Conservation (phyloP, 2,888 invertebrate species). For the Cistogaster globosa region DNA sequence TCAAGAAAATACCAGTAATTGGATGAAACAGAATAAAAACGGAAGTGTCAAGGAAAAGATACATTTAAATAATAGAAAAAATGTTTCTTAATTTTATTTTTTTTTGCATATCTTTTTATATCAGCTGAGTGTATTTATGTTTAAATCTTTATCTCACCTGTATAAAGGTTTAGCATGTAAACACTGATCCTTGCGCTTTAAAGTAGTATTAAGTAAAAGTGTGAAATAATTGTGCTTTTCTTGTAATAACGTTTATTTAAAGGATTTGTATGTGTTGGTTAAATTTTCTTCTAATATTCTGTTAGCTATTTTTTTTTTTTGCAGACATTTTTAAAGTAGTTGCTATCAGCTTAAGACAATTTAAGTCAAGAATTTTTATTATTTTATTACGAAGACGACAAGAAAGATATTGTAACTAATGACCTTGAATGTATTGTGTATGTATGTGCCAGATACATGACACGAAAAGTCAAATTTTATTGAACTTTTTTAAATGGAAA, state of each 20-base stretch:
- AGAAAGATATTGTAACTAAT: constrained; percentile 10
- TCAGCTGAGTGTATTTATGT: constrained; percentile 2
- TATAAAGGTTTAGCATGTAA: not conserved
- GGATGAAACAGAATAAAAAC: constrained; percentile 27
- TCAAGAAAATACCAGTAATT: constrained; percentile 21
- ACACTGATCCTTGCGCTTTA: not conserved
- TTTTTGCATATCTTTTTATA: constrained; percentile 1
- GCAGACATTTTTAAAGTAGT: constrained; percentile 10
- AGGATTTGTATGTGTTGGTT: constrained; percentile 58
- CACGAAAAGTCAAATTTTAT: not conserved
- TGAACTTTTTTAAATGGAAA: not conserved
- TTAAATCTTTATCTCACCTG: constrained; percentile 44
- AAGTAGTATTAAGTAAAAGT: not conserved
- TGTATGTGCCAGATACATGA: not conserved
- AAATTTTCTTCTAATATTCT: constrained; percentile 8
- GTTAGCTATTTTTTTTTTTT: not conserved
- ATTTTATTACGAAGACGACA: not conserved
- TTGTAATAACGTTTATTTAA: constrained; percentile 40
- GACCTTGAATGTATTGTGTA: constrained; percentile 30
- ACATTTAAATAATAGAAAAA: constrained; percentile 32
- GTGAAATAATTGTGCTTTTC: not conserved
- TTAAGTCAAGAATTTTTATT: constrained; percentile 8
- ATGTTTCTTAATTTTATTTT: constrained; percentile 6
- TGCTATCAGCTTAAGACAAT: constrained; percentile 19
- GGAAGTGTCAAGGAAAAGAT: constrained; percentile 54